Evolutionary conservation across 1,140 invertebrate species (phyloP).

Genomic region (Myzus persicae): DNA sequence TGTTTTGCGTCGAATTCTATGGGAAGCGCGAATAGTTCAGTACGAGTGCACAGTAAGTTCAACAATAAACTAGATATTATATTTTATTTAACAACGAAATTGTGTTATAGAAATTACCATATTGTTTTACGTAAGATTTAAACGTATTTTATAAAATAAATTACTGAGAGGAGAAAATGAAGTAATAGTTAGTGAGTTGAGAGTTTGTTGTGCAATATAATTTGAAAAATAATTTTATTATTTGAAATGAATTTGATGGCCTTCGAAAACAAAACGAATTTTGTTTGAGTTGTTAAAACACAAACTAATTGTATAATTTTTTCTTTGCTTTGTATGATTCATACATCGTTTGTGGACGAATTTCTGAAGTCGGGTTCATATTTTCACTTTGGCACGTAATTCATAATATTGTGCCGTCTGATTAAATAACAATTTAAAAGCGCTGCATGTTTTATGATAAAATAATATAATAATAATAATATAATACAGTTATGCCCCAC

Average conservation of each 20-base stretch:
- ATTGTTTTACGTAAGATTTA: not conserved
- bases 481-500: not conserved
- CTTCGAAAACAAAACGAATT: not conserved
- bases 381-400: no score
- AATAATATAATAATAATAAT: not conserved
- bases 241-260: not conserved
- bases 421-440: not conserved
- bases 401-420: no score
- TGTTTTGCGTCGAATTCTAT: slow-evolving; percentile 90
- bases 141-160: not conserved
- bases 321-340: no score
- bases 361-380: no score
- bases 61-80: not conserved
- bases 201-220: not conserved
- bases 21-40: slow-evolving; percentile 82
- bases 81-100: not conserved
- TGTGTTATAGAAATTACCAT: not conserved
- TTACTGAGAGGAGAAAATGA: not conserved
- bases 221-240: no score
- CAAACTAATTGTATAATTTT: no score
- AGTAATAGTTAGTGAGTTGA: not conserved
- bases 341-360: no score
- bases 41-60: slow-evolving; percentile 83
- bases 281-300: not conserved
- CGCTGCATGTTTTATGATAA: not conserved